Evolutionary conservation across 2,888 invertebrate species (phyloP).

Genomic region (Archips crataeganus): DNA sequence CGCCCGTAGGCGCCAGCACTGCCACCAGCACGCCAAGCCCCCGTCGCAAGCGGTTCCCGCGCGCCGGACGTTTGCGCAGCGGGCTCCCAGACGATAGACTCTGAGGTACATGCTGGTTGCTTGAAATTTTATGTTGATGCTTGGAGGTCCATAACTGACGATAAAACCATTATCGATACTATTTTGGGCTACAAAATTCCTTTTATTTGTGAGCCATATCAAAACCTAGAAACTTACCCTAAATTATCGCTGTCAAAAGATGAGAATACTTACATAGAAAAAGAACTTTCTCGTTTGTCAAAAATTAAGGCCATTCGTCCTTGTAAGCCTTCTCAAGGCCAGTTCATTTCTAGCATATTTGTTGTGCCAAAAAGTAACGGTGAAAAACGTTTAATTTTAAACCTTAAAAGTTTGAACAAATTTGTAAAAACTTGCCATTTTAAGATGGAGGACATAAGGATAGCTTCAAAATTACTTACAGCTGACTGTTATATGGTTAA

Average conservation of each 20-base stretch:
- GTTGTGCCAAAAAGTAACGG: too few species aligned
- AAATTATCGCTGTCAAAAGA: neutral
- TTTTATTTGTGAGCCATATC: neutral
- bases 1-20: neutral
- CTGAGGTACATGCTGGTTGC: constrained; percentile 36
- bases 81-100: neutral
- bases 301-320: constrained; percentile 29
- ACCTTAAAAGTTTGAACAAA: too few species aligned
- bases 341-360: too few species aligned
- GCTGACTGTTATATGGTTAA: too few species aligned
- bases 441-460: too few species aligned
- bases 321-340: too few species aligned
- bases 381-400: too few species aligned
- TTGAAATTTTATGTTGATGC: constrained; percentile 22
- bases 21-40: neutral
- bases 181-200: constrained; percentile 24
- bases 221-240: neutral
- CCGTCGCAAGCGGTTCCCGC: neutral
- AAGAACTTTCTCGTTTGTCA: constrained; percentile 31
- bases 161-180: constrained; percentile 22
- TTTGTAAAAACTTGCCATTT: too few species aligned
- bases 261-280: neutral
- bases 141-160: constrained; percentile 33
- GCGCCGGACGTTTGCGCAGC: neutral
- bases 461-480: too few species aligned